A percentile compares a stretch with the other conserved stretches of the same genome.
Conservation (phyloP, 2,797 vertebrate genomes). For the Gymnopithys bicolor region DNA sequence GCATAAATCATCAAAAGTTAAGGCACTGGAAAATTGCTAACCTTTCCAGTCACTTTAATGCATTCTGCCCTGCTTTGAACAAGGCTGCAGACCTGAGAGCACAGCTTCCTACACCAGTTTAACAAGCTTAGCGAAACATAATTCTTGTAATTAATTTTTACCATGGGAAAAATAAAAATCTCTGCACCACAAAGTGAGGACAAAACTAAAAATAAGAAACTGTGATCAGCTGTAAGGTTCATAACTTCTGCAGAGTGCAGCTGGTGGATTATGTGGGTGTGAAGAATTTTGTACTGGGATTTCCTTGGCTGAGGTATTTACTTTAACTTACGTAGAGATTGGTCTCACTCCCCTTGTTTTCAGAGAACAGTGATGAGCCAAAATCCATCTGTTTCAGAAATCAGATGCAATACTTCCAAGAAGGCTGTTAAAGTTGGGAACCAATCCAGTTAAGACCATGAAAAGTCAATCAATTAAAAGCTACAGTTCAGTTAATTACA, state of each 20-base stretch:
- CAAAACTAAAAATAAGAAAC: background rate
- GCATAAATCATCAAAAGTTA: background rate
- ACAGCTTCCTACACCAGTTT: background rate
- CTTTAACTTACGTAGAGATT: background rate
- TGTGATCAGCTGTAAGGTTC: background rate
- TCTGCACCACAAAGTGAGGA: background rate
- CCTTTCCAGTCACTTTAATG: background rate
- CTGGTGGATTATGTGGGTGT: background rate
- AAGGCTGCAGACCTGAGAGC: background rate
- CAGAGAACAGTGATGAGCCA: background rate
- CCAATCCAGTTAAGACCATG: background rate
- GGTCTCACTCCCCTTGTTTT: background rate
- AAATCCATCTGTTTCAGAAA: background rate
- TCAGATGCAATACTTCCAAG: background rate
- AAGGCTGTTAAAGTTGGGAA: background rate
- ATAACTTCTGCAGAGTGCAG: background rate
- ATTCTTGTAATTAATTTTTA: background rate
- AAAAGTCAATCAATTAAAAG: background rate
- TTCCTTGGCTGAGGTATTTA: background rate
- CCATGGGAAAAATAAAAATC: background rate
- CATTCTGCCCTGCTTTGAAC: background rate
- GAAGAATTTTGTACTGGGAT: background rate
- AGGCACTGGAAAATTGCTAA: slow-evolving; percentile 1
- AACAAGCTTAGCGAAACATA: background rate
- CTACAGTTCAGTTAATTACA: background rate